Evolutionary conservation across 2,797 vertebrate species (phyloP).

Genomic region (Dromococcyx pavoninus): DNA sequence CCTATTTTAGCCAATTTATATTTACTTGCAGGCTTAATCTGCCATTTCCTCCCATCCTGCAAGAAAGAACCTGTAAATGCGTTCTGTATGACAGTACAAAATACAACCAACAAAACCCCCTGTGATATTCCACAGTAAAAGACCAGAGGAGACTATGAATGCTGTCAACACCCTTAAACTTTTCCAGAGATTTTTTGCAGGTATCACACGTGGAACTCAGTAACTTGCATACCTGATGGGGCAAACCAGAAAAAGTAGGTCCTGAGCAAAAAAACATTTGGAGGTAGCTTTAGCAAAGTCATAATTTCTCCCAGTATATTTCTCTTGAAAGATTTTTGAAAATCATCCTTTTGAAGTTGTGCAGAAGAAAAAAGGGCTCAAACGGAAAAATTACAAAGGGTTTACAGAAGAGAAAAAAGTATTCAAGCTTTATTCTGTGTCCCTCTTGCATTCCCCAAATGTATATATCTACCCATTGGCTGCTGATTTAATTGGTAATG

Average conservation of each 20-base stretch:
- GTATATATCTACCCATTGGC: neutral
- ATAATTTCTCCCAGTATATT: neutral
- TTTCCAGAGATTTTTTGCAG: neutral
- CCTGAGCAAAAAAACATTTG: neutral
- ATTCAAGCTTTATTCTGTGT: neutral
- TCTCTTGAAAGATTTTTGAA: neutral
- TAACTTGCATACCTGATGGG: neutral
- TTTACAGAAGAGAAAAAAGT: neutral
- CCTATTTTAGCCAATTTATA: constrained; percentile 10
- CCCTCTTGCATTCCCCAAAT: neutral
- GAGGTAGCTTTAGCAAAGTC: neutral
- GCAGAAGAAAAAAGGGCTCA: neutral
- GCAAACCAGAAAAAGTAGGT: neutral
- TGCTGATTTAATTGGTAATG: neutral
- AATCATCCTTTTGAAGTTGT: neutral
- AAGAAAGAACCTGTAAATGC: neutral
- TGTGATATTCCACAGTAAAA: neutral
- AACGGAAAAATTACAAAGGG: neutral
- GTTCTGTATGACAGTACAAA: neutral
- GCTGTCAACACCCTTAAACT: neutral
- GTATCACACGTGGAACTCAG: neutral
- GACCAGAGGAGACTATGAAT: neutral
- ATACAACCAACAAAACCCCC: neutral
- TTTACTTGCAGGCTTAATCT: neutral
- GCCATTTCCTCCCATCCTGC: neutral